phyloP scores from a whole-genome alignment of 1,140 invertebrate genomes.

The Harpegnathos saltator region DNA sequence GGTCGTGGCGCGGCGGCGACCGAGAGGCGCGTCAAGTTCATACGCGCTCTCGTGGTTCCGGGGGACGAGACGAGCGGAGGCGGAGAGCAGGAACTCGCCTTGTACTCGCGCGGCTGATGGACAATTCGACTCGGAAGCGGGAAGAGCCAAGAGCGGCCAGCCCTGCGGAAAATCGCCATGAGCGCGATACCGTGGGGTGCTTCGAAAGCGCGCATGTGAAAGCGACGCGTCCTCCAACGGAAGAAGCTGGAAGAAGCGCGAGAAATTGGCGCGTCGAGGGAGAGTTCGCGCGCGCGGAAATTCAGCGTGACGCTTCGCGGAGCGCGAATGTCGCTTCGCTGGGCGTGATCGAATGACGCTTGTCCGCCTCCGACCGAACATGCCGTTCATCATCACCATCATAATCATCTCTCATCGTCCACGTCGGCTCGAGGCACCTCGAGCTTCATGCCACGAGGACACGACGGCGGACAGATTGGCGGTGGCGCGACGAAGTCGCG shows the following conservation, averaged over 20 bases:
- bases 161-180: background rate
- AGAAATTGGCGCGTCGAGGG: background rate
- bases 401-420: too few species aligned
- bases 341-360: conserved; percentile 20
- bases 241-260: background rate
- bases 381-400: conserved; percentile 44
- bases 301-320: conserved; percentile 1
- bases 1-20: too few species aligned
- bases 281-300: conserved; percentile 32
- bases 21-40: background rate
- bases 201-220: background rate
- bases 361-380: background rate
- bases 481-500: background rate
- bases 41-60: background rate
- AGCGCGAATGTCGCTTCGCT: conserved; percentile 24
- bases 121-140: background rate
- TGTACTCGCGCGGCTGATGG: background rate
- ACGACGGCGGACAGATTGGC: background rate
- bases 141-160: background rate
- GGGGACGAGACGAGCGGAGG: background rate
- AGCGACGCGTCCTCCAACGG: background rate
- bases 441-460: background rate
- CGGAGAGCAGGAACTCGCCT: background rate
- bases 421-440: conserved; percentile 20
- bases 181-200: background rate